Conservation (phyloP, 2,888 invertebrate species). For the Lithophane semibrunnea region DNA sequence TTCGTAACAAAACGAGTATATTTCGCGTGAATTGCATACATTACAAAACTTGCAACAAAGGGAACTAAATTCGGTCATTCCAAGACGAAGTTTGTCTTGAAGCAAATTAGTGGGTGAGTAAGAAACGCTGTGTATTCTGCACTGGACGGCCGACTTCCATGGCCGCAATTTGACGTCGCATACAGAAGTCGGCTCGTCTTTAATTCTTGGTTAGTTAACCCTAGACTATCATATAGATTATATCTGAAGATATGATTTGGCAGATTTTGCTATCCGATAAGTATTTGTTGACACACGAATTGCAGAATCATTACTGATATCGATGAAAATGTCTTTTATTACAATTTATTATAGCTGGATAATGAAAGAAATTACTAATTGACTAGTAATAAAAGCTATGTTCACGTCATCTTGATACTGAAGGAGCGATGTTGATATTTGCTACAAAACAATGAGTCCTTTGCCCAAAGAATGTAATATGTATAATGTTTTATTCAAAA, state of each 20-base stretch:
- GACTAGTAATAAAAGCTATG: neutral
- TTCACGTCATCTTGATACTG: neutral
- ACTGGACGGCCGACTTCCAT: conserved; percentile 43
- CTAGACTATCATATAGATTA: neutral
- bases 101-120: conserved; percentile 80
- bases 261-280: neutral
- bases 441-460: neutral
- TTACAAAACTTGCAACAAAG: conserved; percentile 68
- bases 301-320: neutral
- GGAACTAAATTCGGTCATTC: conserved; percentile 74
- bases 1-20: conserved; percentile 57
- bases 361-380: neutral
- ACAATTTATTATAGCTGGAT: neutral
- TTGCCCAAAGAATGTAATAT: neutral
- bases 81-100: conserved; percentile 78
- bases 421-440: neutral
- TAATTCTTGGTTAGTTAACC: conserved; percentile 17
- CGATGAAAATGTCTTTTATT: neutral
- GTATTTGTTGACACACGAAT: neutral
- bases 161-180: conserved; percentile 43
- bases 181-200: conserved; percentile 27
- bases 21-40: conserved; percentile 62
- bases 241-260: neutral
- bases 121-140: conserved; percentile 73
- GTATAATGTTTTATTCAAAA: too few species aligned